Conservation (phyloP, 2,113 vertebrate species). For the Chionodraco myersi region DNA sequence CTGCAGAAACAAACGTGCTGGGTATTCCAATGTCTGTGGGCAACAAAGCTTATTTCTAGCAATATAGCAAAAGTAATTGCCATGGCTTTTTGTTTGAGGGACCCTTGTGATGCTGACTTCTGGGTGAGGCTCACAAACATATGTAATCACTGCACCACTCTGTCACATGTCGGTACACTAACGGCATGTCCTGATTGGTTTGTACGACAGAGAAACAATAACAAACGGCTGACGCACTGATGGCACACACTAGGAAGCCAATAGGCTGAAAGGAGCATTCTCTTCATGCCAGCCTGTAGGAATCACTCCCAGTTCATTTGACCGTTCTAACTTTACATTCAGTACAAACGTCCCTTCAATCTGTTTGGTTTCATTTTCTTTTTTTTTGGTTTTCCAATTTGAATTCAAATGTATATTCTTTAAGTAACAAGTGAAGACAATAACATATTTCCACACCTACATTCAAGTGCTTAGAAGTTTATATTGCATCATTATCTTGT, state of each 20-base stretch:
- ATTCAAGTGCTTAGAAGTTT: constrained; percentile 67
- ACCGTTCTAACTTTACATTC: neutral
- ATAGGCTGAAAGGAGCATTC: constrained; percentile 61
- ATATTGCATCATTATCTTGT: constrained; percentile 61
- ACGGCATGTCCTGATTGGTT: no score
- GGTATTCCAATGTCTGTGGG: no score
- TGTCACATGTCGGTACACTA: no score
- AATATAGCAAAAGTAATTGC: no score
- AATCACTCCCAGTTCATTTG: constrained; percentile 2
- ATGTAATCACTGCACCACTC: no score
- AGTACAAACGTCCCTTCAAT: constrained; percentile 32
- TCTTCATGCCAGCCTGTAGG: constrained; percentile 65
- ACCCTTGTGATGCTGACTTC: no score
- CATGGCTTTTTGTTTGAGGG: no score
- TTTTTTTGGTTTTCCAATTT: constrained; percentile 46
- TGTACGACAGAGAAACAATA: no score
- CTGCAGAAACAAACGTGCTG: no score
- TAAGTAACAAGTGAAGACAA: constrained; percentile 34
- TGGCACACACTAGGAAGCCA: constrained; percentile 41
- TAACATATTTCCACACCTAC: constrained; percentile 57
- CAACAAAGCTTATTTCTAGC: no score
- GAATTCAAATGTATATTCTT: neutral
- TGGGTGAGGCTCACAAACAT: no score
- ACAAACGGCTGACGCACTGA: neutral
- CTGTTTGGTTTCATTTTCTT: constrained; percentile 23